Percentiles rank a stretch among this genome's conserved stretches.
Evolutionary conservation across 2,113 vertebrate genomes (phyloP).

Genomic region (Lathamus discolor): DNA sequence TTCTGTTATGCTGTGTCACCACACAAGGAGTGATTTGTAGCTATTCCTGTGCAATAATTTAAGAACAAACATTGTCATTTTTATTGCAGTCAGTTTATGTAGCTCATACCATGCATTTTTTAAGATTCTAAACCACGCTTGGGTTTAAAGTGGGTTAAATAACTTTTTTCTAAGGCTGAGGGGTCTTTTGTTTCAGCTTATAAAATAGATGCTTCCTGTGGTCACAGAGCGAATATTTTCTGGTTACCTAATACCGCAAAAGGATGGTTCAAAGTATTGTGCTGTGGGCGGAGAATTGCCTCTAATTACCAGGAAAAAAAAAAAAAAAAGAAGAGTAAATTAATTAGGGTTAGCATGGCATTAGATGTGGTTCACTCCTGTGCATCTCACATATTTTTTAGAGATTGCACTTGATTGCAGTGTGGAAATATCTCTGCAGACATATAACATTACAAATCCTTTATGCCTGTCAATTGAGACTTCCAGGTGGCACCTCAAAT

Average conservation of each 20-base stretch:
- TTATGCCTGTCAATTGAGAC: background rate
- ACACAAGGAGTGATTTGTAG: background rate
- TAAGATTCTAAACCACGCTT: background rate
- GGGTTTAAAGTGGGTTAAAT: background rate
- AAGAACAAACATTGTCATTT: background rate
- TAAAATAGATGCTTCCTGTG: background rate
- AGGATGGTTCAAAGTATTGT: background rate
- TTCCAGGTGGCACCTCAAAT: background rate
- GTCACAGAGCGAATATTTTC: background rate
- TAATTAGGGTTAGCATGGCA: background rate
- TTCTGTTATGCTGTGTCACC: background rate
- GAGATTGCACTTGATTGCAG: accelerated
- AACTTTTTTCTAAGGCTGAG: background rate
- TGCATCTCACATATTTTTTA: background rate
- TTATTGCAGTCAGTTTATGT: background rate
- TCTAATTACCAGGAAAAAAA: background rate
- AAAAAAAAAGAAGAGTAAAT: background rate
- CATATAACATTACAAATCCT: background rate
- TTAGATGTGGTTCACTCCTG: background rate
- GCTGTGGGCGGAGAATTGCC: background rate
- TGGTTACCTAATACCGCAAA: background rate
- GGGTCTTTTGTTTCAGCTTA: background rate
- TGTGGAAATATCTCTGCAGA: background rate
- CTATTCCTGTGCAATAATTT: background rate
- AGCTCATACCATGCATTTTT: background rate